phyloP scores from a whole-genome alignment of 2,888 invertebrate genomes.

The Tinea semifulvella region DNA sequence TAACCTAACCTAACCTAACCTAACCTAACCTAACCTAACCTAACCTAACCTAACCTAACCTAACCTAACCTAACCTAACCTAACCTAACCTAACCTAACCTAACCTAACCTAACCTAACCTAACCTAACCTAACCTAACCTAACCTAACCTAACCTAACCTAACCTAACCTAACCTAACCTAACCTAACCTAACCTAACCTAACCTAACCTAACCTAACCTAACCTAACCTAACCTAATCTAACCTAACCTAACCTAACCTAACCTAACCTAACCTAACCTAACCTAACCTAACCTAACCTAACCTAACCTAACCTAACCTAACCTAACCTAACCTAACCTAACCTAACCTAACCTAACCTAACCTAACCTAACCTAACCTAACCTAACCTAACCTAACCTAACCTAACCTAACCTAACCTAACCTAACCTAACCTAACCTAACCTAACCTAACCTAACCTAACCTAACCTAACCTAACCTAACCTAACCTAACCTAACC shows the following conservation, averaged over 20 bases:
- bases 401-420: slow-evolving; percentile 10
- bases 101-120: slow-evolving; percentile 10
- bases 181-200: slow-evolving; percentile 10
- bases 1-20: slow-evolving; percentile 10
- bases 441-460: slow-evolving; percentile 10
- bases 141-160: slow-evolving; percentile 10
- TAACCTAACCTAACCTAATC: slow-evolving; percentile 9
- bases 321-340: slow-evolving; percentile 20
- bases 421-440: slow-evolving; percentile 10
- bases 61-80: slow-evolving; percentile 10
- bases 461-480: slow-evolving; percentile 10
- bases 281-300: slow-evolving; percentile 19
- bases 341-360: slow-evolving; percentile 10
- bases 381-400: slow-evolving; percentile 10
- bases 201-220: slow-evolving; percentile 10
- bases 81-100: slow-evolving; percentile 10
- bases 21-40: slow-evolving; percentile 10
- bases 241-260: slow-evolving; percentile 10
- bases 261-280: slow-evolving; percentile 10
- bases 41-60: slow-evolving; percentile 10
- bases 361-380: slow-evolving; percentile 10
- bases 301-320: slow-evolving; percentile 20
- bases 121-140: slow-evolving; percentile 10
- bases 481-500: slow-evolving; percentile 10
- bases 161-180: slow-evolving; percentile 10